phyloP scores from a whole-genome alignment of 2,888 invertebrate species.

The Cataglyphis rosenhaueri region DNA sequence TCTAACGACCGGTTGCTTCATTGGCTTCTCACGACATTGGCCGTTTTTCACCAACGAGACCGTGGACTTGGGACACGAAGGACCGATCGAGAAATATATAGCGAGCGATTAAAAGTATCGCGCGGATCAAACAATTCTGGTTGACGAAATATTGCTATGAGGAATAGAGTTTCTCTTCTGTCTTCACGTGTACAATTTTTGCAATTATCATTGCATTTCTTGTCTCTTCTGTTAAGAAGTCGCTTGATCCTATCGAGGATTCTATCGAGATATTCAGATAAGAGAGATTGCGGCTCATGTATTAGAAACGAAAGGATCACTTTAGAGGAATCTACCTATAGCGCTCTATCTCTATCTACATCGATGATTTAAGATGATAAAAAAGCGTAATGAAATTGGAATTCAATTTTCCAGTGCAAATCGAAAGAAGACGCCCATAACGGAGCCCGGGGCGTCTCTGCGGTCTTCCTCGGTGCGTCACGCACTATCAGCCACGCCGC shows the following conservation, averaged over 20 bases:
- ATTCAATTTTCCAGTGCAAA: constrained; percentile 62
- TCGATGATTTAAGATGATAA: constrained; percentile 34
- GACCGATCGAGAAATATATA: background rate
- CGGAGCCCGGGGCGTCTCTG: constrained; percentile 79
- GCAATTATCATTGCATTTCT: background rate
- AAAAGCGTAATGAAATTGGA: constrained; percentile 68
- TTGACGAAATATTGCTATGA: background rate
- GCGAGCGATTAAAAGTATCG: constrained; percentile 18
- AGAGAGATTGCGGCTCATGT: background rate
- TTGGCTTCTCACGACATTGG: constrained; percentile 79
- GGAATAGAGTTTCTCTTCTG: background rate
- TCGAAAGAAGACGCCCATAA: constrained; percentile 66
- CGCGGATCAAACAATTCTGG: background rate
- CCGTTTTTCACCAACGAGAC: constrained; percentile 46
- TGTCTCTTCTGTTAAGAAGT: background rate
- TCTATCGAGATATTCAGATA: constrained; percentile 20
- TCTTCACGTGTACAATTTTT: background rate
- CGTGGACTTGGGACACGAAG: constrained; percentile 23
- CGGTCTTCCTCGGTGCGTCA: constrained; percentile 78
- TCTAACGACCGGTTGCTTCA: constrained; percentile 79
- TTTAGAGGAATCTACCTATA: background rate
- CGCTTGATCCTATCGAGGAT: constrained; percentile 39
- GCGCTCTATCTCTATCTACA: background rate
- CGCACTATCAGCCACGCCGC: constrained; percentile 80
- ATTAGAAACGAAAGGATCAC: background rate